These are phyloP conservation scores for Unio pictorum DNA, from an alignment of 2,888 invertebrate species.

Conservation along the genomic window DNA sequence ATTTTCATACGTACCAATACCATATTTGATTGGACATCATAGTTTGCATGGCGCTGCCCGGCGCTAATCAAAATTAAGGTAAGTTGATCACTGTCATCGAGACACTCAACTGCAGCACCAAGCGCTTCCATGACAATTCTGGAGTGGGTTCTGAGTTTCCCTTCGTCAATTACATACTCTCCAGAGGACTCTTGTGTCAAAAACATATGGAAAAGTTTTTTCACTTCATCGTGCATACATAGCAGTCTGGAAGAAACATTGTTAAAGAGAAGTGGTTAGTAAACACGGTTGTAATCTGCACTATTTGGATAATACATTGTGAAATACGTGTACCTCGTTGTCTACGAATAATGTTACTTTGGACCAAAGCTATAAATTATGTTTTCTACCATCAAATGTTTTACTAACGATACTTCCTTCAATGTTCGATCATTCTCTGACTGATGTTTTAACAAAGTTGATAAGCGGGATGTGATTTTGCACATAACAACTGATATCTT, in stretches of 20 bases:
- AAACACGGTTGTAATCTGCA: too few relatives aligned
- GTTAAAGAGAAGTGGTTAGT: neutral
- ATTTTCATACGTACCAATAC: slow-evolving; percentile 38
- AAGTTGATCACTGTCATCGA: slow-evolving; percentile 57
- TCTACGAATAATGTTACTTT: too few relatives aligned
- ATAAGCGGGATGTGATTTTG: too few relatives aligned
- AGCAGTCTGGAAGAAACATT: slow-evolving; percentile 46
- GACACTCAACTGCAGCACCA: slow-evolving; percentile 62
- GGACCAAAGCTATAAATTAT: too few relatives aligned
- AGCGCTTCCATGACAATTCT: slow-evolving; percentile 63
- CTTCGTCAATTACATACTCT: slow-evolving; percentile 46
- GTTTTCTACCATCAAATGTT: too few relatives aligned
- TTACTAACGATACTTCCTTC: neutral
- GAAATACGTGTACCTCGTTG: too few relatives aligned
- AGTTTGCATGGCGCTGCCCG: slow-evolving; percentile 56
- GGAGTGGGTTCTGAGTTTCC: slow-evolving; percentile 54
- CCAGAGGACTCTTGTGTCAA: slow-evolving; percentile 35
- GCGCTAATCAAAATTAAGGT: slow-evolving; percentile 48
- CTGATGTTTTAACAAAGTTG: too few relatives aligned
- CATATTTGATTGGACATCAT: slow-evolving; percentile 56
- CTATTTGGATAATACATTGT: too few relatives aligned
- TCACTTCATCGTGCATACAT: slow-evolving; percentile 51
- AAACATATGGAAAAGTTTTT: slow-evolving; percentile 47
- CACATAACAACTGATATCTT: too few relatives aligned
- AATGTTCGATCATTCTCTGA: too few relatives aligned